These are phyloP conservation scores for Laticauda laticaudata DNA, from an alignment of 2,113 vertebrate species.

Conservation along the genomic window DNA sequence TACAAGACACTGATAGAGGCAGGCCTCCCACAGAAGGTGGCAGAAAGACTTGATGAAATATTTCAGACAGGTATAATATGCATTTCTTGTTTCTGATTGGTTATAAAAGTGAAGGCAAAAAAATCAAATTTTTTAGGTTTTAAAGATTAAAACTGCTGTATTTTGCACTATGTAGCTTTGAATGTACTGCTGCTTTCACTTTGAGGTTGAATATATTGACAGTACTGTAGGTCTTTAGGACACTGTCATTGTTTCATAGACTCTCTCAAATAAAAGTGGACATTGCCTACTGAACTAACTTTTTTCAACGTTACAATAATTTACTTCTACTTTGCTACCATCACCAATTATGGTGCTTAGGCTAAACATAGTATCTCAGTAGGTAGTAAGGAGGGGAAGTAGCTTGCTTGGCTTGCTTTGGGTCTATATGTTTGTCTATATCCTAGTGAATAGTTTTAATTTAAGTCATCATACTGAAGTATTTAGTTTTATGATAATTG, in stretches of 20 bases:
- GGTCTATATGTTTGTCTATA: conserved; percentile 68
- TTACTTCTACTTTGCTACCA: conserved; percentile 76
- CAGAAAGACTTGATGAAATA: conserved; percentile 97
- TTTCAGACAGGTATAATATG: conserved; percentile 95
- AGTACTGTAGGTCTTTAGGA: conserved; percentile 70
- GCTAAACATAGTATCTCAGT: conserved; percentile 64
- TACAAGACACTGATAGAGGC: conserved; percentile 94
- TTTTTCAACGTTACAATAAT: conserved; percentile 67
- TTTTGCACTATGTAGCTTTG: conserved; percentile 78
- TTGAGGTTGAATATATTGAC: conserved; percentile 72
- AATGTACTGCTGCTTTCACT: conserved; percentile 78
- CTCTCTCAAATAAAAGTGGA: conserved; percentile 64
- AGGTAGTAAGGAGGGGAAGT: conserved; percentile 59
- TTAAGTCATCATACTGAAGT: conserved; percentile 62
- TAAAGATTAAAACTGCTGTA: conserved; percentile 73
- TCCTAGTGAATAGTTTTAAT: conserved; percentile 65
- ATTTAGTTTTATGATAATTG: conserved; percentile 66
- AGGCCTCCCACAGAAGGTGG: conserved; percentile 95
- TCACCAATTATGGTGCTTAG: conserved; percentile 70
- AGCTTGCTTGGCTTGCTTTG: conserved; percentile 68
- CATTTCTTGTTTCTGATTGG: conserved; percentile 85
- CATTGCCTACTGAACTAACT: conserved; percentile 69
- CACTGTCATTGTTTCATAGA: conserved; percentile 63
- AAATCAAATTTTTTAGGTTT: conserved; percentile 77
- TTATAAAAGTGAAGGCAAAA: conserved; percentile 82